Percentiles rank a stretch among this genome's conserved stretches.
Conservation (phyloP, 2,113 vertebrate genomes). For the Tupaia tana region DNA sequence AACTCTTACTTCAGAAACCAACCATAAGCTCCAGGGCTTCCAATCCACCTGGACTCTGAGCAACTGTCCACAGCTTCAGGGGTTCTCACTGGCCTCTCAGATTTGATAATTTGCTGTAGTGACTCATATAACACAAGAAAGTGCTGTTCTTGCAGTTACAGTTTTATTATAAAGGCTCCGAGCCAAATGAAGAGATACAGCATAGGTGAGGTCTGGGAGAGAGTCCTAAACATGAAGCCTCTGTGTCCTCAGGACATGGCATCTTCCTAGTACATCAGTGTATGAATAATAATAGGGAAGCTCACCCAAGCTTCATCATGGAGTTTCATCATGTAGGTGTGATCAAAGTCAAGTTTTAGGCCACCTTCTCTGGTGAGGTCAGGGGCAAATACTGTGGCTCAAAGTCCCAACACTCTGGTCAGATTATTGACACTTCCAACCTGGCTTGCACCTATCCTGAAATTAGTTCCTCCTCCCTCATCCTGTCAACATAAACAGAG, state of each 20-base stretch:
- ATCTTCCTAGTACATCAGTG: background rate
- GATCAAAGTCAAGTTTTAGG: background rate
- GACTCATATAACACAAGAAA: background rate
- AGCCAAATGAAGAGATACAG: background rate
- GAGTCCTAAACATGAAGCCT: background rate
- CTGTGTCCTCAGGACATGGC: background rate
- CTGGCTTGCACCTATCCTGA: background rate
- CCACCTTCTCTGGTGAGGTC: background rate
- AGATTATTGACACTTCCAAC: background rate
- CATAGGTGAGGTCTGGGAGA: background rate
- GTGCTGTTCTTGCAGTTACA: background rate
- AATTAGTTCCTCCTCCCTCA: background rate
- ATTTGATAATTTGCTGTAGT: constrained; percentile 5
- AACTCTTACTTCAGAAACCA: background rate
- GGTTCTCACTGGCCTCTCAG: background rate
- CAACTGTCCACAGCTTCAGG: background rate
- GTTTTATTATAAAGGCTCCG: constrained; percentile 11
- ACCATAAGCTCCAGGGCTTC: background rate
- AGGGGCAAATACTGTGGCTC: background rate
- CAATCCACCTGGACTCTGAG: background rate
- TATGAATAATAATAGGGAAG: background rate
- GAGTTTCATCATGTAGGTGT: background rate
- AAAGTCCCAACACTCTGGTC: background rate
- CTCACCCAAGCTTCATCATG: background rate
- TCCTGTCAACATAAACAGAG: background rate